These are phyloP conservation scores for Yponomeuta cagnagella DNA, from an alignment of 2,888 invertebrate genomes.

Conservation along the genomic window DNA sequence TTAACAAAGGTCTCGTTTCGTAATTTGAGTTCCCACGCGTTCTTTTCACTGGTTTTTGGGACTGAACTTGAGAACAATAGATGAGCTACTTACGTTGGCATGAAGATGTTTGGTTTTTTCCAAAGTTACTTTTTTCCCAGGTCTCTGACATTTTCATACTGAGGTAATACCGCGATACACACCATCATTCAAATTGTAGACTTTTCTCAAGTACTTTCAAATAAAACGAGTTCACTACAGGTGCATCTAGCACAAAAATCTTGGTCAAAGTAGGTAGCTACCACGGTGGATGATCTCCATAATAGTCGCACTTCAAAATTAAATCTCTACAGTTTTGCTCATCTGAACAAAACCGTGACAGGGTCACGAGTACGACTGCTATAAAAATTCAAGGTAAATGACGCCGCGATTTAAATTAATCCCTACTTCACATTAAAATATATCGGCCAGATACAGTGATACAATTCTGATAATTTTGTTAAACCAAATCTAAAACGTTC, in stretches of 20 bases:
- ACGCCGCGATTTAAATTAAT: too few relatives aligned
- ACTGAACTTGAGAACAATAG: background rate
- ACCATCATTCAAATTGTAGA: background rate
- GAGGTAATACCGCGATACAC: background rate
- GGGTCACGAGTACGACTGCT: background rate
- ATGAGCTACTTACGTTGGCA: background rate
- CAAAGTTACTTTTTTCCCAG: background rate
- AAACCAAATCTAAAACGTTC: too few relatives aligned
- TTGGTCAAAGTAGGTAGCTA: background rate
- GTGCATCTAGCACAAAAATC: background rate
- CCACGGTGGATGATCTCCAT: constrained; percentile 8
- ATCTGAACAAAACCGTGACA: background rate
- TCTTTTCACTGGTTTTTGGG: background rate
- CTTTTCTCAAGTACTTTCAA: background rate
- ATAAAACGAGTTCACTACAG: background rate
- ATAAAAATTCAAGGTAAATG: too few relatives aligned
- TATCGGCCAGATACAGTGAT: too few relatives aligned
- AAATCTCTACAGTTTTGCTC: constrained; percentile 8
- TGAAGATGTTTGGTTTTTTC: background rate
- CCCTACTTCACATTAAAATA: too few relatives aligned
- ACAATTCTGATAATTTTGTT: too few relatives aligned
- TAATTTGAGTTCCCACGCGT: constrained; percentile 8
- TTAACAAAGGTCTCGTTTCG: constrained; percentile 4
- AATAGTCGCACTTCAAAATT: constrained; percentile 8
- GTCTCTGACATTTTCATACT: background rate